Percentiles rank a stretch among this genome's conserved stretches.
These are phyloP conservation scores for Rhabditoides inermis DNA, from an alignment of 2,888 invertebrate species.

Conservation along the genomic window DNA sequence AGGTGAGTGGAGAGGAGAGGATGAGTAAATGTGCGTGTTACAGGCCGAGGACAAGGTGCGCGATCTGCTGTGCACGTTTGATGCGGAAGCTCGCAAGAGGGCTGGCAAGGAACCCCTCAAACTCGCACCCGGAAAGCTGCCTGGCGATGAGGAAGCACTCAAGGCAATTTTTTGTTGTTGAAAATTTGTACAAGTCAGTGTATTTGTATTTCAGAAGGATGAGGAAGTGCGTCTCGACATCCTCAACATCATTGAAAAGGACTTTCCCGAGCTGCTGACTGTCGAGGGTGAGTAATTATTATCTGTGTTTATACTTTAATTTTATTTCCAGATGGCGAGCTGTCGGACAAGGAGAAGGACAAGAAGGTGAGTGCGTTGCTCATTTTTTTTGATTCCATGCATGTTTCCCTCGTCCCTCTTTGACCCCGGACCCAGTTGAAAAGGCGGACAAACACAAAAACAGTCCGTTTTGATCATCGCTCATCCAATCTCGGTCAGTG, in stretches of 20 bases:
- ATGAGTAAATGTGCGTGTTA: constrained; percentile 6
- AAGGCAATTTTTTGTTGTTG: constrained; percentile 9
- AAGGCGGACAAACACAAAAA: no score
- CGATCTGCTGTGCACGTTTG: constrained; percentile 3
- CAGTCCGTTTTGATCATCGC: no score
- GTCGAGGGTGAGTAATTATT: constrained; percentile 18
- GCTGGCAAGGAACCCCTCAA: neutral
- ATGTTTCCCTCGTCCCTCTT: no score
- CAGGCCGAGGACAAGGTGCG: constrained; percentile 36
- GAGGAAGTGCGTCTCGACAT: constrained; percentile 34
- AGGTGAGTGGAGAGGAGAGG: constrained; percentile 32
- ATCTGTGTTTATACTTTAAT: neutral
- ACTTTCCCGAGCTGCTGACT: constrained; percentile 30
- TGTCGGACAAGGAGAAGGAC: constrained; percentile 27
- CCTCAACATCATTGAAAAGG: constrained; percentile 29
- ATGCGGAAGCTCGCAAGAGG: neutral
- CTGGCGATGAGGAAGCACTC: neutral
- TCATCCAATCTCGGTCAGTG: no score
- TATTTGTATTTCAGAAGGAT: constrained; percentile 20
- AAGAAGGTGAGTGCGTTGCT: constrained; percentile 6
- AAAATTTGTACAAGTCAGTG: neutral
- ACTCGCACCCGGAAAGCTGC: neutral
- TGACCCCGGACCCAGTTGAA: no score
- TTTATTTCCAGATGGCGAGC: constrained; percentile 27
- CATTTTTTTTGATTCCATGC: no score